Base-by-base conservation (phyloP, 2,888 invertebrate genomes). In the Aplocera efformata region DNA sequence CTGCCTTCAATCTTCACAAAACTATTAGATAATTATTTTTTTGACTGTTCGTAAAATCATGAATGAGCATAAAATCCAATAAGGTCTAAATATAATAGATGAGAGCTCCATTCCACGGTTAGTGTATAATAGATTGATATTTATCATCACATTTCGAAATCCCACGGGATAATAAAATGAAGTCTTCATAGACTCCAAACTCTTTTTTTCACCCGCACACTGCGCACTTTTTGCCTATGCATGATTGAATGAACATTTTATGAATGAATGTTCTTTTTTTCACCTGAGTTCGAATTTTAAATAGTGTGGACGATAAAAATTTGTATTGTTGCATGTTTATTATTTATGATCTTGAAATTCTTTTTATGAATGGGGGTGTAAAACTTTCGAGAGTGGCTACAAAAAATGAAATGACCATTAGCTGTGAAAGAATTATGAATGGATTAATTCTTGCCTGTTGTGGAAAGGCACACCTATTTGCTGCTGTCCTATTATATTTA, bases 121-220 rank as follows among this genome's bases (percentile, higher is more conserved):
- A 51, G 42, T 48, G 23, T 48, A 65, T 67, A 68, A 72, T 67
- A 67, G 64, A 64, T 55, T 50, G 52, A 63, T 63, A 72, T 73
- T 68, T 60, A 72, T 74, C 72, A 71, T 68, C 63, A 58, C 61
- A 59, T 63, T 68, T 51, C 42, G 38, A 57, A 72, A 66, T 85
- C 85, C 79, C 86, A 83, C 73, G 84, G 72, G 81, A 70, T 69
- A 59, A 60, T 59, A 64, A 68, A 74, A 84, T 83, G 75, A 79
- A 83, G 81, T 70, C 72, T 66, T 82, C 70, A 77, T 72, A 78
- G 67, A 79, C 74, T 73, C 63, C 70, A 30, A 33, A 25, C 24
- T 25, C 35, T 35, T 35, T 39, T 10, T 11, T 9, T 59, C 56
- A 53, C 55, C 38, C 60, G 42, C 45, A 50, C 26, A 30, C 42